Evolutionary conservation across 2,113 vertebrate species (phyloP).

Genomic region (Tragelaphus strepsiceros): DNA sequence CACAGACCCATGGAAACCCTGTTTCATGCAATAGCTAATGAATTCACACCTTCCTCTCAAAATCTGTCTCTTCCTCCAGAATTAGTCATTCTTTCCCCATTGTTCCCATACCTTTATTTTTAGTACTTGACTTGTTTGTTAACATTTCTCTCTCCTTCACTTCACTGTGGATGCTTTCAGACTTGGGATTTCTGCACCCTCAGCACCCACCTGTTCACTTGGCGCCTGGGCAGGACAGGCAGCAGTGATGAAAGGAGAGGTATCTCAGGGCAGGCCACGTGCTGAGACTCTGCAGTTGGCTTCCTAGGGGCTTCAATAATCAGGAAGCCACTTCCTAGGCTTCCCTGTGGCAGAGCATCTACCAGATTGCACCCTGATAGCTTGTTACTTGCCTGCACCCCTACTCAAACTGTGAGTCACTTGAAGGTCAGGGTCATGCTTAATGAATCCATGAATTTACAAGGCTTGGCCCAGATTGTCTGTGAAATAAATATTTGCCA

Average conservation of each 20-base stretch:
- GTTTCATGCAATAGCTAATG: background rate
- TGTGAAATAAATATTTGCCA: slow-evolving; percentile 52
- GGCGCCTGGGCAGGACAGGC: background rate
- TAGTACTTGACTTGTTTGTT: slow-evolving; percentile 14
- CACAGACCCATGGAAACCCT: background rate
- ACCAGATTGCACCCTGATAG: background rate
- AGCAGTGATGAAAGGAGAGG: background rate
- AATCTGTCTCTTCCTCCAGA: background rate
- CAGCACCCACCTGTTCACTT: no score
- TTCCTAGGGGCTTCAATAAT: background rate
- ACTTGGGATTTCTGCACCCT: background rate
- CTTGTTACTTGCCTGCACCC: background rate
- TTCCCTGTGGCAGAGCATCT: background rate
- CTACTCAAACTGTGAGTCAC: background rate
- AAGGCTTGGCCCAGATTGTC: background rate
- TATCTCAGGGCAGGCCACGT: background rate
- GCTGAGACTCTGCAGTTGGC: background rate
- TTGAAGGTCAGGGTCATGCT: background rate
- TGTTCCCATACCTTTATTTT: background rate
- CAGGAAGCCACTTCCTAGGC: background rate
- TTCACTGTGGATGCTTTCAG: background rate
- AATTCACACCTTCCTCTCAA: background rate
- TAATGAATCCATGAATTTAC: slow-evolving; percentile 28
- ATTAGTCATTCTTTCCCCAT: slow-evolving; percentile 1
- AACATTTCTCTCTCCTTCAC: background rate